Percentiles rank a stretch among this genome's conserved stretches.
phyloP scores from a whole-genome alignment of 2,797 vertebrate genomes.

The Mormyrus hasselquistii region DNA sequence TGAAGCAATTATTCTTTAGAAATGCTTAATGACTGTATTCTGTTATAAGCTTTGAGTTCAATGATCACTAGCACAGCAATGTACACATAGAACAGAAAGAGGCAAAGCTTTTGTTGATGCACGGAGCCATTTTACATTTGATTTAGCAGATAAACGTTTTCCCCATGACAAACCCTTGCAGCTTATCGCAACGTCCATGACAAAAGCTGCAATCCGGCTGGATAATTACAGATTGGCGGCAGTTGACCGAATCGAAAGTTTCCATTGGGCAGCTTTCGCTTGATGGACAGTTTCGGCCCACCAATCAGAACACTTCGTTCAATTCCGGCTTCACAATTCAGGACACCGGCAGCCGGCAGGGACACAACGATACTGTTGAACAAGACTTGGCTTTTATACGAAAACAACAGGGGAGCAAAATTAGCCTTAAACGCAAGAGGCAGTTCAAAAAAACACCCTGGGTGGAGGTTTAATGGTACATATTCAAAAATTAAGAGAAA shows the following conservation, averaged over 20 bases:
- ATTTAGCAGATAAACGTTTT: neutral
- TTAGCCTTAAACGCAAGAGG: neutral
- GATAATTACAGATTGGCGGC: neutral
- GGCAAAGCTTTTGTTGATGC: neutral
- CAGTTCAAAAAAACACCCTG: neutral
- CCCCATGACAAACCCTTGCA: neutral
- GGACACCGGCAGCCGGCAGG: neutral
- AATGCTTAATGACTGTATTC: slow-evolving; percentile 13
- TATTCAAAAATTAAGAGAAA: neutral
- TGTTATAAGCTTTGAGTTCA: slow-evolving; percentile 3
- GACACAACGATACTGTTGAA: neutral
- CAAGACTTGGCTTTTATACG: neutral
- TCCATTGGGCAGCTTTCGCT: neutral
- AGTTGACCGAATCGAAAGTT: neutral
- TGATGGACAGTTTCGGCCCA: neutral
- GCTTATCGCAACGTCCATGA: neutral
- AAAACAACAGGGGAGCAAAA: neutral
- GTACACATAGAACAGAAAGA: neutral
- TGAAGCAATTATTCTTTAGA: slow-evolving; percentile 1
- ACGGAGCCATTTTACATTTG: neutral
- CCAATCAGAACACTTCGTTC: neutral
- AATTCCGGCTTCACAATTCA: neutral
- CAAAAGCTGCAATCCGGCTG: neutral
- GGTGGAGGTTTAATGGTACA: neutral
- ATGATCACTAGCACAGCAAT: neutral